Evolutionary conservation across 1,140 invertebrate genomes (phyloP), one percentile per base, ranked within the genome.

Genomic region (Drosophila setifemur): DNA sequence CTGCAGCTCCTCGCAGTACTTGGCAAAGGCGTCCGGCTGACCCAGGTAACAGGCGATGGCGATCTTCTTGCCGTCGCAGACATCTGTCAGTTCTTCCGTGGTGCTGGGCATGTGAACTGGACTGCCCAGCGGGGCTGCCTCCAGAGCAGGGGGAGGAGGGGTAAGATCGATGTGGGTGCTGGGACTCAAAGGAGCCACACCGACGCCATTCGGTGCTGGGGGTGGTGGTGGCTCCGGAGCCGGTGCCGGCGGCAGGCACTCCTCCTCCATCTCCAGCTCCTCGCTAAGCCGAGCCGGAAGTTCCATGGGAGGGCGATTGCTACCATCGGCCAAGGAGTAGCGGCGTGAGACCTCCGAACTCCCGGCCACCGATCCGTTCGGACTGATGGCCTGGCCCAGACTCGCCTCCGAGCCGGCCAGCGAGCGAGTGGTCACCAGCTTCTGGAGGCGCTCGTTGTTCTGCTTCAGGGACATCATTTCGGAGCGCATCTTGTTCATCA

Each of bases 401-500:
- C 95, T 96, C 54, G 93, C 95, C 69, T 96, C 95, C 5, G 95
- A 96, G 1, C 96, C 96, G 1, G 95, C 95, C 28, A 96, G 86
- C 0, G 95, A 96, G 76, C 96, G 94, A 18, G 94, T 95, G 3
- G 95, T 95, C 1, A 98, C 95, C 69, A 98, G 91, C 71, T 96
- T 93, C 81, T 98, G 97, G 0, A 99, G 92, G 26, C 98, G 93
- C 81, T 99, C 97, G 90, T 99, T 99, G 89, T 99, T 98, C 83
- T 98, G 97, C 89, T 98, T 98, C 72, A 99, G 91, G 76, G 96
- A 97, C 73, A 97, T 91, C 97, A 99, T 99, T 92, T 99, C 98
- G 89, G 95, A 95, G 91, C 96, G 95, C 97, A 99, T 98, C 91
- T 97, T 98, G 79, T 95, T 97, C 82, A 99, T 96, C 29, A 96